phyloP scores from a whole-genome alignment of 2,797 vertebrate genomes.

The Channallabes apus region DNA sequence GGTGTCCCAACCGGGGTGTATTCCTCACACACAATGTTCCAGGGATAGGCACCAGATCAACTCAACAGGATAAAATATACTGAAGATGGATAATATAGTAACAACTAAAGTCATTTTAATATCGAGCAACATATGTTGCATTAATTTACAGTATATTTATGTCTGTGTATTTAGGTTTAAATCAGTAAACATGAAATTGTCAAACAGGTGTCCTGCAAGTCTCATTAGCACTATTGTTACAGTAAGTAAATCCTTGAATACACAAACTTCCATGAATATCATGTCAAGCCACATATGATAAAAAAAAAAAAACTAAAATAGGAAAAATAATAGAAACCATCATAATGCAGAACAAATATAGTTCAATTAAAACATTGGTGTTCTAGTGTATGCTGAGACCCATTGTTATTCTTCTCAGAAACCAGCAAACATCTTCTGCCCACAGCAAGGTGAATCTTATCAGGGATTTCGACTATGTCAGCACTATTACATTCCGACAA shows the following conservation, averaged over 20 bases:
- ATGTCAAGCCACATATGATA: conserved; percentile 21
- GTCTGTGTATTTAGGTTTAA: not conserved
- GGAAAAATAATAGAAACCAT: conserved; percentile 20
- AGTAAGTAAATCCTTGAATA: not conserved
- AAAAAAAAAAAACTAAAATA: conserved; percentile 32
- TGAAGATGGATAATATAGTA: not conserved
- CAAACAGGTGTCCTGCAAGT: not conserved
- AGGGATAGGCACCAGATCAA: not conserved
- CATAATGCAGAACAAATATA: conserved; percentile 49
- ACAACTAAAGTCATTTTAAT: not conserved
- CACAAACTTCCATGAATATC: not conserved
- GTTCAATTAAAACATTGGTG: conserved; percentile 48
- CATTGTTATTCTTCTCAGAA: conserved; percentile 72
- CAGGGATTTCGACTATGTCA: conserved; percentile 73
- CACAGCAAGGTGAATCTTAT: conserved; percentile 75
- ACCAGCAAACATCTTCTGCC: conserved; percentile 68
- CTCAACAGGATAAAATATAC: not conserved
- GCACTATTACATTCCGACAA: conserved; percentile 72
- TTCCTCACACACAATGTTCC: not conserved
- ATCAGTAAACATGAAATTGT: not conserved
- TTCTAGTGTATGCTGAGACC: conserved; percentile 50
- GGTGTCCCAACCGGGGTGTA: not conserved
- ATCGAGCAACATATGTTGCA: not conserved
- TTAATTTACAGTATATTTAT: not conserved
- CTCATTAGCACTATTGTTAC: not conserved